phyloP scores from a whole-genome alignment of 2,113 vertebrate species.

The Lanius ludovicianus region DNA sequence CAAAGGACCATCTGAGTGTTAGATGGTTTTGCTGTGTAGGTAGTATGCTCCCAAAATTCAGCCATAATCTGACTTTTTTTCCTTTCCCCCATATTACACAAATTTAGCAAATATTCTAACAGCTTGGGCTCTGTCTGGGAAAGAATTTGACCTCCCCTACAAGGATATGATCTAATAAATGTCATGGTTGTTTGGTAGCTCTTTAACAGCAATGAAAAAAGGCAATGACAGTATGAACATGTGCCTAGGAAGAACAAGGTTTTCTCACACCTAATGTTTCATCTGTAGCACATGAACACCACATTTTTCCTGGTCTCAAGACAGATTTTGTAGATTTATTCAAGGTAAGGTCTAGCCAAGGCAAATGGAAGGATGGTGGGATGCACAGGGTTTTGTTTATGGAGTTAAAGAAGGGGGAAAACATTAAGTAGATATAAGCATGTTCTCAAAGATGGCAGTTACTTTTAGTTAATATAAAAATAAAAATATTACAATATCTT shows the following conservation, averaged over 20 bases:
- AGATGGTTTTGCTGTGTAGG: not conserved
- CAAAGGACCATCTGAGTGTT: not conserved
- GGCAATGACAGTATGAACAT: not conserved
- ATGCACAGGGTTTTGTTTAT: not conserved
- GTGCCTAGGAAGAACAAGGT: not conserved
- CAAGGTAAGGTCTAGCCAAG: not conserved
- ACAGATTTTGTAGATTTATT: not conserved
- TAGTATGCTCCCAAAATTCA: not conserved
- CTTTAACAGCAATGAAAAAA: not conserved
- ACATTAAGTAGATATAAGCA: not conserved
- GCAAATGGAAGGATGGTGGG: not conserved
- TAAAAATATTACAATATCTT: not conserved
- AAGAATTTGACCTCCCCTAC: not conserved
- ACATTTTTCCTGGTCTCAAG: not conserved
- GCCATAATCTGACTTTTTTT: not conserved
- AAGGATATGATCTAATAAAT: not conserved
- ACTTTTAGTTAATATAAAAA: not conserved
- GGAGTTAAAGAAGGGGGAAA: accelerated
- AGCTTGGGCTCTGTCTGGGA: not conserved
- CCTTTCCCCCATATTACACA: not conserved
- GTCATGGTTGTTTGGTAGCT: not conserved
- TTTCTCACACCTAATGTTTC: not conserved
- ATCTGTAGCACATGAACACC: not conserved
- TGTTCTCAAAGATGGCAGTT: not conserved
- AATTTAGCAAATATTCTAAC: not conserved